Evolutionary conservation across 2,113 vertebrate genomes (phyloP).

Genomic region (Empidonax traillii): DNA sequence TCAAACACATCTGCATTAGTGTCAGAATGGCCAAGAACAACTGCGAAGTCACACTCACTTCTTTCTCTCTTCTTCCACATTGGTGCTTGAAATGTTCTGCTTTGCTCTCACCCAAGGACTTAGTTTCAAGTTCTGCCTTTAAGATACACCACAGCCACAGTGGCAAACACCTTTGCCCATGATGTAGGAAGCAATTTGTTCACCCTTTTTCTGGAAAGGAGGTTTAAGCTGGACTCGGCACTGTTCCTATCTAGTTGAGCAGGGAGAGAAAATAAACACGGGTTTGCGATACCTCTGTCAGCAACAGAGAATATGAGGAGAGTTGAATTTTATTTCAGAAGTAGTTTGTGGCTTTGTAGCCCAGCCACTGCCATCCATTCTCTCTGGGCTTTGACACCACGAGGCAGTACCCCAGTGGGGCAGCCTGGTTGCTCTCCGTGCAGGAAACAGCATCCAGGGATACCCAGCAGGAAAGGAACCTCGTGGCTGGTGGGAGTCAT

Average conservation of each 20-base stretch:
- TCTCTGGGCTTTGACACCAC: background rate
- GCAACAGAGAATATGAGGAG: background rate
- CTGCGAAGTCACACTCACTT: background rate
- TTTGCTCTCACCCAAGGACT: background rate
- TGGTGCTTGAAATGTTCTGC: background rate
- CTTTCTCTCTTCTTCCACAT: background rate
- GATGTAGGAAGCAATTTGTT: background rate
- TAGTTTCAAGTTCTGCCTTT: background rate
- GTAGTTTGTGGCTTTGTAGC: background rate
- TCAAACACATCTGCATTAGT: fast-evolving
- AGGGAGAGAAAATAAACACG: background rate
- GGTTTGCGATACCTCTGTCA: background rate
- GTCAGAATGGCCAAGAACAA: background rate
- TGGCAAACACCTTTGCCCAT: background rate
- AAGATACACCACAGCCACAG: background rate
- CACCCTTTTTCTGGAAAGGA: background rate
- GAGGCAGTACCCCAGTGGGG: fast-evolving
- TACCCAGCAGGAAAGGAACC: background rate
- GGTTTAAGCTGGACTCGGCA: background rate
- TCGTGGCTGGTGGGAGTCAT: background rate
- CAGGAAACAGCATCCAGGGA: background rate
- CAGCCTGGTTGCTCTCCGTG: background rate
- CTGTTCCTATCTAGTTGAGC: background rate
- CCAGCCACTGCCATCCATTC: fast-evolving
- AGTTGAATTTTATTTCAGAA: background rate